Evolutionary conservation across 2,888 invertebrate genomes (phyloP), one percentile per base, ranked within the genome.

Genomic region (Archaeoteleia sp.): DNA sequence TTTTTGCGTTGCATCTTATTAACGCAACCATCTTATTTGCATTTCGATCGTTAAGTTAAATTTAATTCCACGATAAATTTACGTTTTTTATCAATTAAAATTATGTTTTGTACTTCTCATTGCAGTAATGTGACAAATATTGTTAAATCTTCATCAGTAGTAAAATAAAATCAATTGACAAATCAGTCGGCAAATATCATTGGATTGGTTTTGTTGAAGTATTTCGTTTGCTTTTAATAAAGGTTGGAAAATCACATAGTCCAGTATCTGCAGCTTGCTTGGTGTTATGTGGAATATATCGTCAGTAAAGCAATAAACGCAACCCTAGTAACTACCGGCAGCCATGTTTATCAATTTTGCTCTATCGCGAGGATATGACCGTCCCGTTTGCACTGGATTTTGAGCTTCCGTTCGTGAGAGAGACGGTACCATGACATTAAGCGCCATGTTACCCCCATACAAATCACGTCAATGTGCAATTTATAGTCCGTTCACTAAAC

Each of bases 381-480:
- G 60, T 71, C 67, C 68, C 67, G 54, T 15, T 30, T 40, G 65
- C 48, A 58, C 30, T 54, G 60, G 53, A 67, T 70, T 60, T 65
- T 39, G 60, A 73, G 71, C 74, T 75, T 75, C 78, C 71, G 76
- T 63, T 65, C 57, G 58, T 72, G 74, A 72, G 74, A 76, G 74
- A 74, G 72, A 73, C 72, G 72, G 65, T 49, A 71, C 77, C 76
- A 73, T 74, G 77, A 75, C 78, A 77, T 79, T 78, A 78, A 77
- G 61, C 77, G 71, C 66, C 71, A 71, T 72, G 74, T 76, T 77
- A 73, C 74, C 72, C 63, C 76, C 77, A 74, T 79, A 79, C 79
- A 79, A 79, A 79, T 79, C 79, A 79, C 78, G 77, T 77, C 78
- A 74, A 77, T 79, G 74, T 71, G 67, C 74, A 74, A 79, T 79